phyloP scores from a whole-genome alignment of 2,888 invertebrate genomes.

The Sarcophaga rosellei region DNA sequence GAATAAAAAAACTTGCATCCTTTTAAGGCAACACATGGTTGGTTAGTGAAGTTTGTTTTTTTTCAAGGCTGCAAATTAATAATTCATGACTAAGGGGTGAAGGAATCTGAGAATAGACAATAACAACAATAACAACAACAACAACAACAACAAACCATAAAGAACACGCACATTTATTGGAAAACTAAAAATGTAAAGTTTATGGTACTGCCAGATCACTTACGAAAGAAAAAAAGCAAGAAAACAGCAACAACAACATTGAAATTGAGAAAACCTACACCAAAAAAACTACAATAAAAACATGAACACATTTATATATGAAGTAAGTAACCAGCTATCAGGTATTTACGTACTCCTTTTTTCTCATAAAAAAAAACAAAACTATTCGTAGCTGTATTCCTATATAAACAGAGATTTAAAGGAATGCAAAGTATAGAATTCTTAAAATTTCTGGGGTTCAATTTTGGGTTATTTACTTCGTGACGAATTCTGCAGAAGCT shows the following conservation, averaged over 20 bases:
- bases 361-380: background rate
- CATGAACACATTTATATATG: slow-evolving; percentile 44
- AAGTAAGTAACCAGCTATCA: slow-evolving; percentile 35
- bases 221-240: slow-evolving; percentile 16
- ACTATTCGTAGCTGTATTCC: background rate
- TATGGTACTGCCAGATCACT: slow-evolving; percentile 45
- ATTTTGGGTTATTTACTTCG: too few relatives aligned
- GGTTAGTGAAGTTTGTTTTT: slow-evolving; percentile 37
- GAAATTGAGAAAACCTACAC: slow-evolving; percentile 53
- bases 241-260: slow-evolving; percentile 8
- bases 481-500: too few relatives aligned
- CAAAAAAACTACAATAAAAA: slow-evolving; percentile 28
- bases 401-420: slow-evolving; percentile 18
- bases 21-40: slow-evolving; percentile 68
- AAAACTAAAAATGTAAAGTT: slow-evolving; percentile 61
- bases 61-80: slow-evolving; percentile 63
- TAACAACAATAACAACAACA: slow-evolving; percentile 4
- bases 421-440: background rate
- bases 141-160: slow-evolving; percentile 60
- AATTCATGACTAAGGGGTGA: slow-evolving; percentile 59
- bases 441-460: too few relatives aligned
- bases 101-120: background rate
- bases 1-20: slow-evolving; percentile 42
- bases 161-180: slow-evolving; percentile 61
- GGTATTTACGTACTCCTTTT: slow-evolving; percentile 24